Percentiles rank a stretch among this genome's conserved stretches.
Evolutionary conservation across 2,113 vertebrate species (phyloP).

Genomic region (Crotophaga sulcirostris): DNA sequence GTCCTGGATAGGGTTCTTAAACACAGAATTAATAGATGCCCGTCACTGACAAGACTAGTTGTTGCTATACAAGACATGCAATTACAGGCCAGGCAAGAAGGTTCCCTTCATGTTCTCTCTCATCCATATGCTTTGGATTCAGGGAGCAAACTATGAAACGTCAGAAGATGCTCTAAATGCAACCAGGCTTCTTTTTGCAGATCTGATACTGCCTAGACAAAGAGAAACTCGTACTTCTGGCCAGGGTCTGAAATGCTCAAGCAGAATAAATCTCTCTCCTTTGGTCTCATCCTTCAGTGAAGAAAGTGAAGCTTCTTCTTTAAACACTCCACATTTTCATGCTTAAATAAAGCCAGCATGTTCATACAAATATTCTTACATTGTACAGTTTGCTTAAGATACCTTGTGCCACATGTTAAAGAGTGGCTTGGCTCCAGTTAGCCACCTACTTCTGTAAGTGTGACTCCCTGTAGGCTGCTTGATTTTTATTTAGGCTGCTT

Average conservation of each 20-base stretch:
- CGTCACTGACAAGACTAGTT: not conserved
- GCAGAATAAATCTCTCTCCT: not conserved
- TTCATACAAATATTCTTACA: not conserved
- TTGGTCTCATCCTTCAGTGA: not conserved
- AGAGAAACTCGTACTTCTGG: not conserved
- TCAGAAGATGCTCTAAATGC: not conserved
- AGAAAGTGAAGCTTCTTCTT: not conserved
- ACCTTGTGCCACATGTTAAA: not conserved
- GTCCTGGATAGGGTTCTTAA: not conserved
- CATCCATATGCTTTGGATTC: not conserved
- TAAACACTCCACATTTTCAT: not conserved
- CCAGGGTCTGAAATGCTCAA: not conserved
- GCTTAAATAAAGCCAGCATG: not conserved
- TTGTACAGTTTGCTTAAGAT: not conserved
- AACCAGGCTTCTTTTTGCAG: not conserved
- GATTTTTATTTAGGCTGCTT: not conserved
- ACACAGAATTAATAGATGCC: not conserved
- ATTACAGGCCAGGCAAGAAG: not conserved
- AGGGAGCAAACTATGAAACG: not conserved
- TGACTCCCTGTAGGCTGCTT: conserved; percentile 16
- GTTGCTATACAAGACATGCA: not conserved
- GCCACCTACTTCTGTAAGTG: conserved; percentile 34
- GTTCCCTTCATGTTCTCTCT: not conserved
- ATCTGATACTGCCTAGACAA: not conserved
- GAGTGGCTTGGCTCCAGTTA: conserved; percentile 23